Evolutionary conservation across 30 jellyfish, hydroid and myxozoan species (phyloP), one percentile per base, ranked within the genome.

Genomic region (Aurelia aurita): DNA sequence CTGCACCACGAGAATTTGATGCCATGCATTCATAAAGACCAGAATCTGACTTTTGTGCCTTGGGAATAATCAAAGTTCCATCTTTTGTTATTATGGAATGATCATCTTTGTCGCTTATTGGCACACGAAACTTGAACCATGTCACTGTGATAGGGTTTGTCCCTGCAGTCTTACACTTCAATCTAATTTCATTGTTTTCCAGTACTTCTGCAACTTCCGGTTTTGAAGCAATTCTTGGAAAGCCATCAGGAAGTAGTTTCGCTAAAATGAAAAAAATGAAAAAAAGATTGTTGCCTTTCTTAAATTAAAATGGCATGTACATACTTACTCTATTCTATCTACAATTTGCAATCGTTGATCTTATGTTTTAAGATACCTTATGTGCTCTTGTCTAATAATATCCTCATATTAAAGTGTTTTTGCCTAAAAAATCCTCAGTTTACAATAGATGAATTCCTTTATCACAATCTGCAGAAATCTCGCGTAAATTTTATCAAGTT

Each of bases 1-100:
- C 44, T 12, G 77, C 87, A 39, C 89, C 89, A 16, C 65, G 57
- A 0, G 25, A 55, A 32, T 78, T 78, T 35, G 69, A 20, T 18
- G 68, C 89, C 89, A 78, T 78, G 72, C 89, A 78, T 14, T 61
- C 58, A 47, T 62, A 78, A 49, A 45, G 60, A 16, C 89, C 89
- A 18, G 80, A 31, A 63, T 78, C 89, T 0, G 80, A 35, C 9
- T 45, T 62, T 31, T 11, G 60, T 14, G 80, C 67, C 8, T 15
- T 43, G n/a, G 71, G 63, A 19, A 78, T 63, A 3, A 62, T 26
- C 69, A 78, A 59, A n/a, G 79, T n/a, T 8, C 79, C 76, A 35
- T 78, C 89, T 6, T 69, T 47, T 39, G 76, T 59, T 11, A 46
- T 43, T 49, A 44, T 10, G 72, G 69, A 39, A 35, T 78, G 44